Evolutionary conservation across 2,888 invertebrate species (phyloP).

Genomic region (Ceraclea dissimilis): DNA sequence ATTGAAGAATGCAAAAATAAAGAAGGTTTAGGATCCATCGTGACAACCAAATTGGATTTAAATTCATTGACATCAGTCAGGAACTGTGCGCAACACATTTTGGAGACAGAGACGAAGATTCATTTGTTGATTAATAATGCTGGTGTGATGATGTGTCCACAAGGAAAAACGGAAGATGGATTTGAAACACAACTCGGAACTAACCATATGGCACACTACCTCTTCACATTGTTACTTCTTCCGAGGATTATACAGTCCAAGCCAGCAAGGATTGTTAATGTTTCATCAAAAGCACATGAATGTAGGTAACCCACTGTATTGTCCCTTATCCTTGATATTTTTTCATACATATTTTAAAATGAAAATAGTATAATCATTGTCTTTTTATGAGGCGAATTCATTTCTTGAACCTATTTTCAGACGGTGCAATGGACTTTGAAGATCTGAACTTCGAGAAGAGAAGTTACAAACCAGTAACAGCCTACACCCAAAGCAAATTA

Average conservation of each 20-base stretch:
- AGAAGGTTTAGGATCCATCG: conserved; percentile 32
- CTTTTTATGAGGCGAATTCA: not conserved
- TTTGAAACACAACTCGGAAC: conserved; percentile 52
- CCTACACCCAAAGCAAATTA: conserved; percentile 34
- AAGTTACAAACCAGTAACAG: conserved; percentile 39
- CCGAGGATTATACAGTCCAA: conserved; percentile 45
- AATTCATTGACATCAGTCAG: conserved; percentile 36
- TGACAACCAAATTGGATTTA: conserved; percentile 35
- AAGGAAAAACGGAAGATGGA: conserved; percentile 44
- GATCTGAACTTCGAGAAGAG: conserved; percentile 48
- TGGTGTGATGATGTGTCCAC: conserved; percentile 53
- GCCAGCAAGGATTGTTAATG: conserved; percentile 46
- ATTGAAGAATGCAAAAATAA: conserved; percentile 28
- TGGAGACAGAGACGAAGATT: conserved; percentile 34
- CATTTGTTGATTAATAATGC: conserved; percentile 44
- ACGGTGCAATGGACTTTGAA: conserved; percentile 40
- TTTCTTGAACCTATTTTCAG: conserved; percentile 27
- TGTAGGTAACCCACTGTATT: too few relatives aligned
- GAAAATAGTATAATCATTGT: not conserved
- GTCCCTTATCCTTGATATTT: too few relatives aligned
- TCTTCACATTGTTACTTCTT: conserved; percentile 45
- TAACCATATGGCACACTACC: conserved; percentile 51
- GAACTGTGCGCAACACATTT: conserved; percentile 35
- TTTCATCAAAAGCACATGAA: conserved; percentile 44
- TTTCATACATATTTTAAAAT: too few relatives aligned